Conservation (phyloP, 1,140 invertebrate genomes). For the Drosophila sproati region DNA sequence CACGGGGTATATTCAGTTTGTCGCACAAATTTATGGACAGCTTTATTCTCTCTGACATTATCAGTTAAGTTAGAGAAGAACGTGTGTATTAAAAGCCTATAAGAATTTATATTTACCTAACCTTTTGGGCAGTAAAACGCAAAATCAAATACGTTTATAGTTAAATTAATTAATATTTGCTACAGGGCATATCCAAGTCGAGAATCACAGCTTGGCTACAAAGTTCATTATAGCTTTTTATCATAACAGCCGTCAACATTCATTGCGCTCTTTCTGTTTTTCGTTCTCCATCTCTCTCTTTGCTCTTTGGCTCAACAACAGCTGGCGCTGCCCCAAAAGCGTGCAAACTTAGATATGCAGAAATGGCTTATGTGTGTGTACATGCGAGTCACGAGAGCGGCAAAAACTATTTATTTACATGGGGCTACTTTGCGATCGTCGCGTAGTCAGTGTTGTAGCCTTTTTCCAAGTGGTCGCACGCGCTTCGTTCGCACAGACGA, state of each 20-base stretch:
- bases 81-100: no score
- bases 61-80: no score
- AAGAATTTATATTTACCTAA: not conserved
- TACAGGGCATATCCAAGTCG: slow-evolving; percentile 23
- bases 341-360: slow-evolving; percentile 13
- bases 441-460: slow-evolving; percentile 60
- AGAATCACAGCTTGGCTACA: not conserved
- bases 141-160: no score
- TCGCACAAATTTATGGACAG: not conserved
- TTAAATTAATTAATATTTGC: no score
- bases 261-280: slow-evolving; percentile 17
- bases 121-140: not conserved
- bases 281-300: slow-evolving; percentile 8
- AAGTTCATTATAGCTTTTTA: slow-evolving; percentile 39
- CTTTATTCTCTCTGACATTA: no score
- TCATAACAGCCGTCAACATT: slow-evolving; percentile 38
- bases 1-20: not conserved
- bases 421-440: slow-evolving; percentile 48
- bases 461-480: slow-evolving; percentile 27
- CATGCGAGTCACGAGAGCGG: slow-evolving; percentile 21
- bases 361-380: not conserved
- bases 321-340: slow-evolving; percentile 30
- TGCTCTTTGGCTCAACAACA: slow-evolving; percentile 41
- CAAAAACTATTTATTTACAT: slow-evolving; percentile 74
- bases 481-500: slow-evolving; percentile 14